Conservation (phyloP, 35 echinoderm and acorn worm genomes). For the Heliocidaris erythrogramma region DNA sequence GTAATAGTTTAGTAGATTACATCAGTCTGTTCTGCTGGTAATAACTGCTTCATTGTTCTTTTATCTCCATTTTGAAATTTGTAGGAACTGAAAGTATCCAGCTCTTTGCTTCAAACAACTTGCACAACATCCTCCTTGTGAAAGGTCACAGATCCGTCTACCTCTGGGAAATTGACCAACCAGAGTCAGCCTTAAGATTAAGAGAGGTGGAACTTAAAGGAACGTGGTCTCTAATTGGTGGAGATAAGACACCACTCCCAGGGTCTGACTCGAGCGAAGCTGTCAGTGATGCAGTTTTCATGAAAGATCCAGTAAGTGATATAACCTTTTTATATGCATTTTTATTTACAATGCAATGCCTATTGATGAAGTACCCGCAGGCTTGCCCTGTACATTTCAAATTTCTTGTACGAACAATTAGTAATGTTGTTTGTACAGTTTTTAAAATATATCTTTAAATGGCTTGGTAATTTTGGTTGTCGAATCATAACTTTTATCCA, state of each 20-base stretch:
- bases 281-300: constrained; percentile 59
- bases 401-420: too few relatives aligned
- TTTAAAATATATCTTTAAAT: too few relatives aligned
- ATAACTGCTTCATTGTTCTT: too few relatives aligned
- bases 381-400: too few relatives aligned
- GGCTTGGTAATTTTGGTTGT: too few relatives aligned
- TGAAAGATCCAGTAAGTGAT: constrained; percentile 66
- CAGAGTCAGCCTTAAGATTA: background rate
- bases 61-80: background rate
- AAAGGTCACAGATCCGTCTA: constrained; percentile 63
- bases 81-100: constrained; percentile 12
- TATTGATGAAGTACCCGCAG: too few relatives aligned
- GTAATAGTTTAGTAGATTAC: too few relatives aligned
- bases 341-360: too few relatives aligned
- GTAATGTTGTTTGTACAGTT: too few relatives aligned
- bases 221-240: constrained; percentile 59
- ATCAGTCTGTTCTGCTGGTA: too few relatives aligned
- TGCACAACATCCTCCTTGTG: constrained; percentile 67
- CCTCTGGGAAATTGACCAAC: constrained; percentile 78
- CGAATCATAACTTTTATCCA: too few relatives aligned
- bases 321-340: background rate
- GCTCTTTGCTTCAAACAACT: constrained; percentile 70
- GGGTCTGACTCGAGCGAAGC: constrained; percentile 62
- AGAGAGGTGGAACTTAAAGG: constrained; percentile 53
- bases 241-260: constrained; percentile 55